Percentiles rank a stretch among this genome's conserved stretches.
Evolutionary conservation across 1,140 invertebrate genomes (phyloP).

Genomic region (Dreissena rostriformis): DNA sequence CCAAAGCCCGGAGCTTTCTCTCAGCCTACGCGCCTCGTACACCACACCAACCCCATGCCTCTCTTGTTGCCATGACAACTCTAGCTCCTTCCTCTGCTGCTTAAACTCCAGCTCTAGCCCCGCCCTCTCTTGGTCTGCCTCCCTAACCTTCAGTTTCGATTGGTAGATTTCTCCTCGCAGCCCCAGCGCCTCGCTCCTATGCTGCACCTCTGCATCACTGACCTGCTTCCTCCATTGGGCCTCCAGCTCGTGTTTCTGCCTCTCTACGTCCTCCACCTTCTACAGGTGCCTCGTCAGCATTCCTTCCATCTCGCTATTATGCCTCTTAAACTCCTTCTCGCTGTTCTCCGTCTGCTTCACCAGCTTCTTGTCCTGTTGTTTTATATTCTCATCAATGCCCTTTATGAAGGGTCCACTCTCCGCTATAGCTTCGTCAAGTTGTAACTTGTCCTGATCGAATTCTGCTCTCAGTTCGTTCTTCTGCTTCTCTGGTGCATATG

Average conservation of each 20-base stretch:
- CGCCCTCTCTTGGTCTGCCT: slow-evolving; percentile 26
- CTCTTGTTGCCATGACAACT: slow-evolving; percentile 55
- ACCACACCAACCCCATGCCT: slow-evolving; percentile 44
- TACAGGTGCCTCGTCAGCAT: slow-evolving; percentile 43
- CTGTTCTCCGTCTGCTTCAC: slow-evolving; percentile 6
- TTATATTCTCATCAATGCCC: slow-evolving; percentile 20
- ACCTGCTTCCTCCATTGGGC: slow-evolving; percentile 27
- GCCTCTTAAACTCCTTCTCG: slow-evolving; percentile 30
- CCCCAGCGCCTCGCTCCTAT: slow-evolving; percentile 14
- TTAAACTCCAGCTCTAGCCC: slow-evolving; percentile 53
- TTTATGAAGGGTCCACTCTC: slow-evolving; percentile 41
- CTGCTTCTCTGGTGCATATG: slow-evolving; percentile 30
- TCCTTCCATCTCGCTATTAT: slow-evolving; percentile 45
- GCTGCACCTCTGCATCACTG: slow-evolving; percentile 27
- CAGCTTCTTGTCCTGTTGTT: slow-evolving; percentile 16
- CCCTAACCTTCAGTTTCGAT: neutral
- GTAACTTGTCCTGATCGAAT: slow-evolving; percentile 35
- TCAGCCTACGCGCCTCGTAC: slow-evolving; percentile 39
- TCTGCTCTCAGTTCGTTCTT: slow-evolving; percentile 12
- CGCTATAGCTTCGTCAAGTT: slow-evolving; percentile 40
- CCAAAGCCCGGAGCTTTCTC: slow-evolving; percentile 47
- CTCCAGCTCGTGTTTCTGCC: slow-evolving; percentile 33
- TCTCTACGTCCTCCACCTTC: slow-evolving; percentile 43
- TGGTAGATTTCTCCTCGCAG: neutral
- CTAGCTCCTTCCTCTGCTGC: slow-evolving; percentile 57